Evolutionary conservation across 2,113 vertebrate species (phyloP), one percentile per base, ranked within the genome.

Genomic region (Spilogale gracilis): DNA sequence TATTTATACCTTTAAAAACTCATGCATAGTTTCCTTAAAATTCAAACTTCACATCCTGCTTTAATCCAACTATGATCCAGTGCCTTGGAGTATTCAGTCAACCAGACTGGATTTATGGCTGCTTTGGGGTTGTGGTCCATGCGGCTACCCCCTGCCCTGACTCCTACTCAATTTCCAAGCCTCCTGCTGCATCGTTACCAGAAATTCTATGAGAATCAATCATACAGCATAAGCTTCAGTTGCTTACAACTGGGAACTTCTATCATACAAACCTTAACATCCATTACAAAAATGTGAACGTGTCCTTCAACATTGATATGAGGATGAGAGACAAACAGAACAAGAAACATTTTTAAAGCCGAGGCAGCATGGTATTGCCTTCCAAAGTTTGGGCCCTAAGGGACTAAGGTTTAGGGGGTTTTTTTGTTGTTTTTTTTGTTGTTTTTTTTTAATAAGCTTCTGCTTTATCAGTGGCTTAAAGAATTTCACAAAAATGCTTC

Each of bases 401-500:
- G 54, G 84, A 38, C 2, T 9, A 5, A 2, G 0, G 13, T 45
- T 38, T 38, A 38, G 38, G n/a, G n/a, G n/a, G 38, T 38, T 38
- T 38, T 38, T 38, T 38, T 38, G 38, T 38, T 38, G 25, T 27
- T n/a, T 69, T n/a, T 20, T 30, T 7, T 23, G 21, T 23, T 23
- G 18, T 38, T 38, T 4, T 48, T 48, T 85, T 11, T n/a, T 79
- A 52, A 32, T 43, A 89, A 92, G 52, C 20, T 89, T 58, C 48
- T 63, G 60, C 30, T 94, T 79, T 56, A 54, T 96, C 88, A 60
- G 63, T 21, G 16, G 14, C 38, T 71, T 71, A 50, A 81, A 58
- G 88, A 86, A 97, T 90, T 78, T 82, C 85, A 85, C 7, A 23
- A 54, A 93, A 93, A 58, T 63, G 14, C 48, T 78, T 86, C 67